A percentile compares a stretch with the other conserved stretches of the same genome.
Conservation (phyloP, 1,140 invertebrate species). For the Lutraria rhynchaena region DNA sequence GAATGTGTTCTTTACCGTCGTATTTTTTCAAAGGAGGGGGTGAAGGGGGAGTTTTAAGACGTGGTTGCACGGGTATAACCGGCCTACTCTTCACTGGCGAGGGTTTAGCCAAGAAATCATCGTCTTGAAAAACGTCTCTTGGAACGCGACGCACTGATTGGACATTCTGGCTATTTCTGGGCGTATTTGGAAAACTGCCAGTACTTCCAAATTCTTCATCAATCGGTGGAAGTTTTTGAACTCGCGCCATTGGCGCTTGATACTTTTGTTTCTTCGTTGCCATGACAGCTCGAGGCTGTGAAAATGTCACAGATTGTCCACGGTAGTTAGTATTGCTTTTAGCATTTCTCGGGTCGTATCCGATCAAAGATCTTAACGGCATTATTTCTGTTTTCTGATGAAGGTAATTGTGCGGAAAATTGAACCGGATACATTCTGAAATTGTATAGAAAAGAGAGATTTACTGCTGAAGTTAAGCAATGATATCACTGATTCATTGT, state of each 20-base stretch:
- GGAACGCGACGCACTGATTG: conserved; percentile 30
- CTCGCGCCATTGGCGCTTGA: conserved; percentile 58
- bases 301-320: conserved; percentile 26
- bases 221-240: conserved; percentile 64
- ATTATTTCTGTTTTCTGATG: background rate
- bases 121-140: conserved; percentile 28
- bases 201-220: conserved; percentile 55
- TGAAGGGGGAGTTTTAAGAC: conserved; percentile 50
- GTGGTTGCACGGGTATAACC: conserved; percentile 57
- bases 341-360: conserved; percentile 37
- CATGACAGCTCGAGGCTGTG: conserved; percentile 25
- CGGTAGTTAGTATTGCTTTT: conserved; percentile 16
- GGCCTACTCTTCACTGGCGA: conserved; percentile 45
- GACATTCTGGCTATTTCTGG: conserved; percentile 9
- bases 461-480: too few relatives aligned
- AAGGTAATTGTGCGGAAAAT: too few relatives aligned
- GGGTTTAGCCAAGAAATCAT: conserved; percentile 1
- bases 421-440: too few relatives aligned
- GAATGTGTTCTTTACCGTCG: background rate
- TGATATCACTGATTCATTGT: too few relatives aligned
- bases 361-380: conserved; percentile 46
- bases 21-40: conserved; percentile 21
- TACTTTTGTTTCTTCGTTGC: conserved; percentile 49
- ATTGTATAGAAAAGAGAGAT: too few relatives aligned
- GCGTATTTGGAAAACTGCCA: conserved; percentile 28